Base-by-base conservation (phyloP, 2,888 invertebrate genomes). In the Megamerina dolium region DNA sequence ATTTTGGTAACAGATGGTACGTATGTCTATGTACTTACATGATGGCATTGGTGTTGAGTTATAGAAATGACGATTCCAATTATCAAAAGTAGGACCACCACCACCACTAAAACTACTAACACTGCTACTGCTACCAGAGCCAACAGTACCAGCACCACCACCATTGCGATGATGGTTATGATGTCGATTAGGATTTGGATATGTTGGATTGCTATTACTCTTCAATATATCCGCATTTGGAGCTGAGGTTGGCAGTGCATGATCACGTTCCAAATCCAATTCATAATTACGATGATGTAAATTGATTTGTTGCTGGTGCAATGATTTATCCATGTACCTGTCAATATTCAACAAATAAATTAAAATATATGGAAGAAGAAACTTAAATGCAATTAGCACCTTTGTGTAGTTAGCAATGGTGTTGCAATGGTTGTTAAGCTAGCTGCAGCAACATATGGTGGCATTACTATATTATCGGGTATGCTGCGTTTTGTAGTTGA, bases 181-280 rank as follows among this genome's bases (percentile, higher is more conserved):
- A 56, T 78, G 77, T 20, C 77, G 70, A 64, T 78, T 83, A 20
- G 84, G 84, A 73, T 85, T 85, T 54, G 82, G 82, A 68, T 84
- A 83, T 44, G 83, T 79, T 49, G 82, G 82, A 66, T 85, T 83
- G 70, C 81, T 83, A 70, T 84, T 82, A 62, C 84, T 82, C 72
- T 85, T 83, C 63, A 84, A 75, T 57, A 85, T 83, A 69, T 84
- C 84, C n/a, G 84, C 84, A 58, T 83, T 83, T 46, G 84, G 84
- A 41, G 84, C 84, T 45, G 83, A 82, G 51, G 84, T 85, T 14
- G 84, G 84, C 61, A 85, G 65, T 33, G 80, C 83, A 69, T 85
- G 84, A 69, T 84, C 84, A 54, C 81, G 74, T 68, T 85, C 84
- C 68, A 84, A 62, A 66, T 84, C 84, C 36, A 77, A 73, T 60